These are phyloP conservation scores for Poicephalus gulielmi DNA, from an alignment of 2,113 vertebrate species.

Conservation along the genomic window DNA sequence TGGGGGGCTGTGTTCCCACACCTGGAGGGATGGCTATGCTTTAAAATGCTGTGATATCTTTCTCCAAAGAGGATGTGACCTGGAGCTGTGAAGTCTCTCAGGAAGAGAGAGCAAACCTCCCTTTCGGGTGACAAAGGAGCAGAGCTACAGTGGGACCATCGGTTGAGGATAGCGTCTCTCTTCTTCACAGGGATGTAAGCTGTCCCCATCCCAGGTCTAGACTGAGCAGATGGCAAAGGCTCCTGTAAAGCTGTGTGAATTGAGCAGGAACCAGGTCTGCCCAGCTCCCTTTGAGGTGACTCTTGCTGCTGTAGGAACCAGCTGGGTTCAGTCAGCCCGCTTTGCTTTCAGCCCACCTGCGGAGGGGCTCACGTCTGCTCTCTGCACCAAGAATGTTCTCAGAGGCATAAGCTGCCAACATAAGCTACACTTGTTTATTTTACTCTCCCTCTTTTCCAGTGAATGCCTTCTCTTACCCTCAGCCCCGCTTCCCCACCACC, in stretches of 20 bases:
- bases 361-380: background rate
- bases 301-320: fast-evolving
- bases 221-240: background rate
- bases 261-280: background rate
- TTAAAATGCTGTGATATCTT: background rate
- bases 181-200: background rate
- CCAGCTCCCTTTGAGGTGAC: background rate
- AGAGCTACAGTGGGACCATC: background rate
- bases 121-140: background rate
- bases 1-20: background rate
- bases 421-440: constrained; percentile 55
- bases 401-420: background rate
- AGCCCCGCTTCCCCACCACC: background rate
- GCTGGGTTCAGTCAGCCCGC: background rate
- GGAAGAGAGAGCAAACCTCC: background rate
- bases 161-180: background rate
- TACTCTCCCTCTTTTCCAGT: constrained; percentile 9
- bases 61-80: background rate
- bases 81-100: background rate
- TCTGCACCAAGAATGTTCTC: constrained; percentile 2
- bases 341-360: background rate
- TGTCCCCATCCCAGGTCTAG: background rate
- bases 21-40: background rate
- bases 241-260: fast-evolving
- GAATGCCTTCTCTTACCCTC: constrained; percentile 24